phyloP scores from a whole-genome alignment of 2,888 invertebrate genomes.

The Tenodera sinensis region DNA sequence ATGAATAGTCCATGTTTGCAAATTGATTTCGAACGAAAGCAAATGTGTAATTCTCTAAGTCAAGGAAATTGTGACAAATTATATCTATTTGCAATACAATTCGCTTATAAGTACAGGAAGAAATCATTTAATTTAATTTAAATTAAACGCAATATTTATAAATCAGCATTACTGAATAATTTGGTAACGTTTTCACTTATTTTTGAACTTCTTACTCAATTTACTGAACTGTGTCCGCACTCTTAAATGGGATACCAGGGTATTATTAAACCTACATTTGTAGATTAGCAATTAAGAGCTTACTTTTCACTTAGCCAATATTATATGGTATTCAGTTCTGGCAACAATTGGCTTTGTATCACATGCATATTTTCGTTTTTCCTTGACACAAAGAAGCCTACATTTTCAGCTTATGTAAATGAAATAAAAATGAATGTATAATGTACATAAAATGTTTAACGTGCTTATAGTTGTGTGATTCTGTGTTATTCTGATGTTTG shows the following conservation, averaged over 20 bases:
- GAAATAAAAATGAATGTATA: conserved; percentile 7
- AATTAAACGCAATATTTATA: not conserved
- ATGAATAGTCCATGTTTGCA: conserved; percentile 13
- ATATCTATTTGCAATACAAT: not conserved
- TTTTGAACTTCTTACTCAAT: not conserved
- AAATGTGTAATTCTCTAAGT: not conserved
- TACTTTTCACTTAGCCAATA: not conserved
- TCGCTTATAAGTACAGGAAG: not conserved
- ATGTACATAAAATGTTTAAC: not conserved
- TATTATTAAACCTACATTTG: conserved; percentile 3
- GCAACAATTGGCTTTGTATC: not conserved
- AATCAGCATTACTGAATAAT: not conserved
- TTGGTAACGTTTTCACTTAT: not conserved
- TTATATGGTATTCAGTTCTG: not conserved
- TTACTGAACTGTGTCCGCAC: not conserved
- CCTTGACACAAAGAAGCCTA: not conserved
- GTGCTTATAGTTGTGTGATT: not conserved
- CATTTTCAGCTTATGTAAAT: not conserved
- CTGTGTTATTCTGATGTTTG: not conserved
- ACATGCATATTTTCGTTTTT: not conserved
- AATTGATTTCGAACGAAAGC: not conserved
- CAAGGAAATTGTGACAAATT: not conserved
- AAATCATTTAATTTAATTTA: not conserved
- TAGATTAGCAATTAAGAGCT: not conserved
- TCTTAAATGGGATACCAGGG: conserved; percentile 5